These are phyloP conservation scores for Trissoscelio sp. DNA, from an alignment of 2,888 invertebrate genomes.

Conservation along the genomic window DNA sequence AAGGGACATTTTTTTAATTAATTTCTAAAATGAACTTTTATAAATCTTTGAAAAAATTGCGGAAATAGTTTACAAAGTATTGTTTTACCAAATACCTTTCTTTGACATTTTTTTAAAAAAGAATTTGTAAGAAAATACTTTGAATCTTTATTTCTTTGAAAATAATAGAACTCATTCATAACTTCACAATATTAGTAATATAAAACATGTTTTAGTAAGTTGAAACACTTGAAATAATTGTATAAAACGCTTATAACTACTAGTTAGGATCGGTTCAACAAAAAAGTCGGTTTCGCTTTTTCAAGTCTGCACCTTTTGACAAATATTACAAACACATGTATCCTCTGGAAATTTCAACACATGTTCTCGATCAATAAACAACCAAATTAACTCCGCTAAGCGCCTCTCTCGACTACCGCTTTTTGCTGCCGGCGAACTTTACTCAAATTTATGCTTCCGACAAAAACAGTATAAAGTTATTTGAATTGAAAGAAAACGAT, in stretches of 20 bases:
- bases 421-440: conserved; percentile 18
- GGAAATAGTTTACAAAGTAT: too few relatives aligned
- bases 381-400: conserved; percentile 47
- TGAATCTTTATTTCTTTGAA: too few relatives aligned
- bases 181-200: conserved; percentile 7
- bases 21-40: too few relatives aligned
- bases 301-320: conserved; percentile 45
- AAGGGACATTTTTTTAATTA: too few relatives aligned
- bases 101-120: too few relatives aligned
- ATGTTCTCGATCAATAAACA: conserved; percentile 58
- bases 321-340: conserved; percentile 52
- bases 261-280: too few relatives aligned
- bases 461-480: conserved; percentile 19
- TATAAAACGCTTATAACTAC: too few relatives aligned
- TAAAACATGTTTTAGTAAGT: conserved; percentile 4
- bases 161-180: too few relatives aligned
- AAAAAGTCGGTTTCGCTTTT: too few relatives aligned
- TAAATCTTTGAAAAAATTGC: too few relatives aligned
- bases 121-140: too few relatives aligned
- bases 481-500: conserved; percentile 44
- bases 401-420: conserved; percentile 24
- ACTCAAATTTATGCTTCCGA: conserved; percentile 34
- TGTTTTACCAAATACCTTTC: too few relatives aligned
- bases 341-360: conserved; percentile 29
- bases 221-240: conserved; percentile 4